Conservation (phyloP, 2,797 vertebrate genomes). For the Netta rufina region DNA sequence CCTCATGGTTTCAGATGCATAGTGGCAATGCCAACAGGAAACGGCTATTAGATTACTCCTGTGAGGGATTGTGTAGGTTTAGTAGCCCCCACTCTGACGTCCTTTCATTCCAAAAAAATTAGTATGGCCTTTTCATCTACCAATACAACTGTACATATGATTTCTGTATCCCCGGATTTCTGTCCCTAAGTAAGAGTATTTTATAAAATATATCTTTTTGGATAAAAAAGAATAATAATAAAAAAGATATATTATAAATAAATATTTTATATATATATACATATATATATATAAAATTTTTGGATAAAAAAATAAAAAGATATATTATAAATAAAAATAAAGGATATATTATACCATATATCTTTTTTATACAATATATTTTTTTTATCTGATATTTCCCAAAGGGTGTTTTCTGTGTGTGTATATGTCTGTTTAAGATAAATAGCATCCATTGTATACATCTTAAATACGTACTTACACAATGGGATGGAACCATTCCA, state of each 20-base stretch:
- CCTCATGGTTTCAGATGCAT: background rate
- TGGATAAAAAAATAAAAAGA: too few relatives aligned
- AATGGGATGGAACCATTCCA: background rate
- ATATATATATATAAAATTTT: too few relatives aligned
- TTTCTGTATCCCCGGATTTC: background rate
- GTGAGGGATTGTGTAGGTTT: background rate
- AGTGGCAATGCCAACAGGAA: background rate
- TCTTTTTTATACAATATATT: too few relatives aligned
- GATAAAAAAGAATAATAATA: too few relatives aligned
- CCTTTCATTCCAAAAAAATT: background rate
- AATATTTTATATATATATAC: too few relatives aligned
- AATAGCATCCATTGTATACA: background rate
- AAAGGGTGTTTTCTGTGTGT: accelerated
- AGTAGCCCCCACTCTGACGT: background rate
- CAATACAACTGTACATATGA: background rate
- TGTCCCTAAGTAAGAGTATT: background rate
- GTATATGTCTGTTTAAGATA: background rate
- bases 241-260: too few relatives aligned
- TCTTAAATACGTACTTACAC: background rate
- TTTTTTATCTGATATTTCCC: background rate
- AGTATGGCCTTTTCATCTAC: background rate
- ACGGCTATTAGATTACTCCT: background rate
- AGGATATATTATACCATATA: too few relatives aligned
- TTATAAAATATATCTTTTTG: background rate
- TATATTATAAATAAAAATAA: too few relatives aligned